These are phyloP conservation scores for Patiria miniata DNA, from an alignment of 35 echinoderm and acorn worm species.

Conservation along the genomic window DNA sequence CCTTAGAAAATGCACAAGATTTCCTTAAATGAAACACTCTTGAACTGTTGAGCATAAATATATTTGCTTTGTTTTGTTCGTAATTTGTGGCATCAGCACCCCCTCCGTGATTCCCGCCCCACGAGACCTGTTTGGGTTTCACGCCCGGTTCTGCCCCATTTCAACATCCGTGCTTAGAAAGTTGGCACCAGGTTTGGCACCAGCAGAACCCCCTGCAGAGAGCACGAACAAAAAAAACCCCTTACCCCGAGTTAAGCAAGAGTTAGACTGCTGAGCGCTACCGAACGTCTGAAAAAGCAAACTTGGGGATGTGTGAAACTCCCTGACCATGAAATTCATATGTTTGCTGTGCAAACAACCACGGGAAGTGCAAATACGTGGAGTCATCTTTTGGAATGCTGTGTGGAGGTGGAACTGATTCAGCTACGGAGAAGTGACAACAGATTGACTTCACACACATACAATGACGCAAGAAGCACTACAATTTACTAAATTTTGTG, in stretches of 20 bases:
- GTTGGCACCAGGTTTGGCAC: background rate
- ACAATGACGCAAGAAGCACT: no score
- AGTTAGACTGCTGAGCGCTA: background rate
- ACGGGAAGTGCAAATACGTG: background rate
- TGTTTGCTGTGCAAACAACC: constrained; percentile 10
- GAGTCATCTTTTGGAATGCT: background rate
- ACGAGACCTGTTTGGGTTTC: background rate
- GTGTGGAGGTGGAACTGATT: no score
- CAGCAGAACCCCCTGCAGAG: background rate
- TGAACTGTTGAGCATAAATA: no score
- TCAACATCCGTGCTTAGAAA: background rate
- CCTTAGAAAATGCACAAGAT: no score
- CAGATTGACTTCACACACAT: no score
- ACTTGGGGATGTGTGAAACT: background rate
- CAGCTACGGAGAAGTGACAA: no score
- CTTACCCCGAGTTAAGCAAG: background rate
- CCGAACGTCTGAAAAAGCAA: background rate
- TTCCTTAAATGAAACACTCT: no score
- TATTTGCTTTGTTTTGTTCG: no score
- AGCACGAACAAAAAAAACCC: background rate
- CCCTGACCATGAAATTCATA: constrained; percentile 30
- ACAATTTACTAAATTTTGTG: no score
- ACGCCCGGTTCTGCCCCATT: background rate
- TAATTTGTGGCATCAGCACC: no score
- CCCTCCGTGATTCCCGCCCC: background rate